Percentiles rank a stretch among this genome's conserved stretches.
phyloP scores from a whole-genome alignment of 2,888 invertebrate species.

The Melieria crassipennis region DNA sequence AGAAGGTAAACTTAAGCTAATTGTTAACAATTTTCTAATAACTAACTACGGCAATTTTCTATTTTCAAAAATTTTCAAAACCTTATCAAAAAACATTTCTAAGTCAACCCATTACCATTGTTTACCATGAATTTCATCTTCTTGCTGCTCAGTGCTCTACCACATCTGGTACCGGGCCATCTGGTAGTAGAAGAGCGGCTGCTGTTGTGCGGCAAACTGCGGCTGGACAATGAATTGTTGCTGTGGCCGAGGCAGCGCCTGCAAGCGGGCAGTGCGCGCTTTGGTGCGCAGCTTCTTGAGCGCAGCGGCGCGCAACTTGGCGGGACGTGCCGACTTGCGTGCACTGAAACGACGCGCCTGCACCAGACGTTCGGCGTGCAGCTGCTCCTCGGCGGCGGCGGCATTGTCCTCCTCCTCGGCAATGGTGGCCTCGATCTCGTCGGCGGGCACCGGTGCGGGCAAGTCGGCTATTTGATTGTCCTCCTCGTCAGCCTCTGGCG shows the following conservation, averaged over 20 bases:
- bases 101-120: not conserved
- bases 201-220: conserved; percentile 27
- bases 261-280: conserved; percentile 31
- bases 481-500: conserved; percentile 36
- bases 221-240: conserved; percentile 35
- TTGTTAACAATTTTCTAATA: conserved; percentile 21
- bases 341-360: conserved; percentile 37
- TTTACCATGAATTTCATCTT: not conserved
- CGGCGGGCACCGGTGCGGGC: conserved; percentile 7
- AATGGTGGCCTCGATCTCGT: conserved; percentile 24
- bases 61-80: not conserved
- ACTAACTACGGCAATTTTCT: not conserved
- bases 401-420: conserved; percentile 32
- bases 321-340: conserved; percentile 41
- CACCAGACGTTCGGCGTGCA: conserved; percentile 38
- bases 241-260: conserved; percentile 25
- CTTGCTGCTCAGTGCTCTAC: not conserved
- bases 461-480: conserved; percentile 10
- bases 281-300: not conserved
- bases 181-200: conserved; percentile 3
- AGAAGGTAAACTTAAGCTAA: not conserved
- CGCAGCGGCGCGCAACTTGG: conserved; percentile 40
- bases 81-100: not conserved
- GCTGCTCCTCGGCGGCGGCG: conserved; percentile 28
- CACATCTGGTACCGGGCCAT: not conserved